Conservation (phyloP, 2,797 vertebrate species). For the Sebastolobus alascanus region DNA sequence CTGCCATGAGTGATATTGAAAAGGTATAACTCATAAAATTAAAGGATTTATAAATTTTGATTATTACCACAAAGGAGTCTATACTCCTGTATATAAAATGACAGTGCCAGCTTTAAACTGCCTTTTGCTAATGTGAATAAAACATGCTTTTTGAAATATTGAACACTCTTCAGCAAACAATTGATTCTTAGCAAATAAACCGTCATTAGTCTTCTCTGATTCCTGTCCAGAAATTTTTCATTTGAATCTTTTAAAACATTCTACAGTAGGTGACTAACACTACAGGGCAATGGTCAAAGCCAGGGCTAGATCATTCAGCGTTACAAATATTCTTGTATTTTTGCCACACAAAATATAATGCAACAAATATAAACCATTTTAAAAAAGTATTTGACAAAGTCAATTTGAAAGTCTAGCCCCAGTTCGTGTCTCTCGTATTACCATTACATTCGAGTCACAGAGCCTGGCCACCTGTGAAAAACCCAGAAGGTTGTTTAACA, state of each 20-base stretch:
- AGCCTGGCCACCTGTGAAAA: neutral
- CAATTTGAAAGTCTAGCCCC: neutral
- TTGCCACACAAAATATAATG: neutral
- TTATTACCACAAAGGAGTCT: neutral
- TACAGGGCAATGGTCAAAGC: neutral
- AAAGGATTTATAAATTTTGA: neutral
- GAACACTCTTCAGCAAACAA: neutral
- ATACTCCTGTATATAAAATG: neutral
- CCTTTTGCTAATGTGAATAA: neutral
- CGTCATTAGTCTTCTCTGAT: neutral
- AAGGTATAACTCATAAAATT: constrained; percentile 3
- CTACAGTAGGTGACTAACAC: neutral
- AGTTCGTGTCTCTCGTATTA: neutral
- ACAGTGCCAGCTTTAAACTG: neutral
- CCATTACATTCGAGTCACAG: neutral
- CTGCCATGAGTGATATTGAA: constrained; percentile 2
- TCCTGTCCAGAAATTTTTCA: neutral
- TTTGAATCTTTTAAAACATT: neutral
- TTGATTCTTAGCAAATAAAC: neutral
- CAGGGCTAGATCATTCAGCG: neutral
- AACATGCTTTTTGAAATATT: neutral
- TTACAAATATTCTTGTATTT: neutral
- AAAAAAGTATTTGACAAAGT: neutral
- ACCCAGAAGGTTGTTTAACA: neutral
- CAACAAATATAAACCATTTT: neutral